These are phyloP conservation scores for Clarias fuscus DNA, from an alignment of 2,797 vertebrate genomes.

Conservation along the genomic window DNA sequence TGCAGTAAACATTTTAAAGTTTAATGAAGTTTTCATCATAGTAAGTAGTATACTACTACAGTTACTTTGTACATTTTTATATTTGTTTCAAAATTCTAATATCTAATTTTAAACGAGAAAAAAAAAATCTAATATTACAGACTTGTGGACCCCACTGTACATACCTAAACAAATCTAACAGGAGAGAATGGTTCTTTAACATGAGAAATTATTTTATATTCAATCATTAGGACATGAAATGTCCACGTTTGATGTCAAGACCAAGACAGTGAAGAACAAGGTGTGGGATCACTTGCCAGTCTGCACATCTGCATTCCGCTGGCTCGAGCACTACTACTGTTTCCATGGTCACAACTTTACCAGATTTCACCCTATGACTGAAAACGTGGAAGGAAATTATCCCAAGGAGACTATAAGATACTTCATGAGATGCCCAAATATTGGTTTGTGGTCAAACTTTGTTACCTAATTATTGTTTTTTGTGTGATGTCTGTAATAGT, in stretches of 20 bases:
- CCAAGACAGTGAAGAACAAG: slow-evolving; percentile 72
- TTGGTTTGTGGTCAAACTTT: slow-evolving; percentile 69
- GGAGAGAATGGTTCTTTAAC: background rate
- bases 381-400: slow-evolving; percentile 66
- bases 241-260: slow-evolving; percentile 73
- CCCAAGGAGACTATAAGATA: slow-evolving; percentile 82
- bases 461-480: background rate
- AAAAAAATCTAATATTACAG: background rate
- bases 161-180: background rate
- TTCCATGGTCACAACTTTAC: slow-evolving; percentile 81
- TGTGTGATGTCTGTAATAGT: background rate
- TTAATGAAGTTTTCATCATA: background rate
- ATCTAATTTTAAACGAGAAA: background rate
- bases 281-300: slow-evolving; percentile 70
- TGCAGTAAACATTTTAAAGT: background rate
- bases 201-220: background rate
- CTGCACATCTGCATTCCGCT: slow-evolving; percentile 77
- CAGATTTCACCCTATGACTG: slow-evolving; percentile 76
- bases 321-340: slow-evolving; percentile 86
- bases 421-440: slow-evolving; percentile 79
- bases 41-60: background rate
- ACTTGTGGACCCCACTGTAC: background rate
- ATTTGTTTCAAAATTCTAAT: background rate
- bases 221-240: slow-evolving; percentile 67
- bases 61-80: background rate